Base-by-base conservation (phyloP, 2,888 invertebrate genomes). In the Gastrophysa polygoni region DNA sequence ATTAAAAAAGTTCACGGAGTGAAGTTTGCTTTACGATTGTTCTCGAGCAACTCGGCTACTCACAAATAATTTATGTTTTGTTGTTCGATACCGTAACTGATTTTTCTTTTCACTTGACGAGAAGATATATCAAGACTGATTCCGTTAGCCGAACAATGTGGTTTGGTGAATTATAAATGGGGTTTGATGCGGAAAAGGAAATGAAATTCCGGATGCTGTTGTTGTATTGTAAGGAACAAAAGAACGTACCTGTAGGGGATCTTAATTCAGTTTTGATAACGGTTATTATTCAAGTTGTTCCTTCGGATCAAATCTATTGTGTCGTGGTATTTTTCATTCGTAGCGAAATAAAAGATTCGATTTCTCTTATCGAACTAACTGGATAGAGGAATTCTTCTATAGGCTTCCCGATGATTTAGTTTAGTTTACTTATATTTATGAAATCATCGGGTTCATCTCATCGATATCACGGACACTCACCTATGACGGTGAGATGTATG, bases 401-500 rank as follows among this genome's bases (percentile, higher is more conserved):
- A n/a, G n/a, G n/a, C n/a, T n/a, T n/a, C n/a, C n/a, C n/a, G n/a
- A n/a, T n/a, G n/a, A n/a, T n/a, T n/a, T n/a, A n/a, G n/a, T n/a
- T n/a, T n/a, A n/a, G n/a, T n/a, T n/a, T n/a, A n/a, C n/a, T n/a
- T n/a, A n/a, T n/a, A n/a, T n/a, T n/a, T n/a, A n/a, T n/a, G n/a
- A n/a, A n/a, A n/a, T n/a, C n/a, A n/a, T n/a, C n/a, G n/a, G n/a
- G n/a, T n/a, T n/a, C n/a, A n/a, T n/a, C n/a, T n/a, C n/a, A n/a
- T n/a, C n/a, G n/a, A n/a, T n/a, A n/a, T 11, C 11, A 44, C n/a
- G 21, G n/a, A 17, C 66, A 89, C 94, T 91, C 82, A 95, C 95
- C 95, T 74, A 95, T 92, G 73, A 96, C 95, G 76, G 89, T 91
- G 72, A 96, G 88, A 81, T 94, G 91, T 78, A 96, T 91, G 80